phyloP scores from a whole-genome alignment of 1,140 invertebrate genomes.

The Chrysomallon squamiferum region DNA sequence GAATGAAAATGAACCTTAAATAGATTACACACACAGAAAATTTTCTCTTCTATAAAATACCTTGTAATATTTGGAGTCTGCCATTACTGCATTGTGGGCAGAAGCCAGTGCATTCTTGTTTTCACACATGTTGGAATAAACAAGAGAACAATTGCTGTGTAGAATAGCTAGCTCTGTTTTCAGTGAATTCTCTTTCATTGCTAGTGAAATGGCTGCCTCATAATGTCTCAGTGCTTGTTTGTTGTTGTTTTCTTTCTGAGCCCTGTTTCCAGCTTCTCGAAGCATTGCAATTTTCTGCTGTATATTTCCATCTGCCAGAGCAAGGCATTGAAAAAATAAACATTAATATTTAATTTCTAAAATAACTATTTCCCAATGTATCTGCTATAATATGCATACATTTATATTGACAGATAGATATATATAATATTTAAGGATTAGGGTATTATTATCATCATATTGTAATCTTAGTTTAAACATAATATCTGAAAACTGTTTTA shows the following conservation, averaged over 20 bases:
- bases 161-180: background rate
- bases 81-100: background rate
- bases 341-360: too few species aligned
- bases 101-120: background rate
- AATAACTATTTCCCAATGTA: too few species aligned
- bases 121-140: background rate
- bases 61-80: background rate
- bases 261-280: background rate
- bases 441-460: too few species aligned
- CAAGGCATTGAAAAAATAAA: too few species aligned
- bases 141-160: conserved; percentile 1
- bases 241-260: background rate
- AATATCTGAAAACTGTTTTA: too few species aligned
- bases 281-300: background rate
- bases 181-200: background rate
- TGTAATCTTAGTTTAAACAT: too few species aligned
- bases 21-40: too few species aligned
- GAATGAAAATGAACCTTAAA: too few species aligned
- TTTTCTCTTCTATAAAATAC: too few species aligned
- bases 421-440: too few species aligned
- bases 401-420: too few species aligned
- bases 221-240: background rate
- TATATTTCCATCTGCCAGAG: background rate
- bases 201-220: background rate
- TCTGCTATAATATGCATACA: too few species aligned